Conservation (phyloP, 23 tunicate species). For the Trididemnum nubilum region DNA sequence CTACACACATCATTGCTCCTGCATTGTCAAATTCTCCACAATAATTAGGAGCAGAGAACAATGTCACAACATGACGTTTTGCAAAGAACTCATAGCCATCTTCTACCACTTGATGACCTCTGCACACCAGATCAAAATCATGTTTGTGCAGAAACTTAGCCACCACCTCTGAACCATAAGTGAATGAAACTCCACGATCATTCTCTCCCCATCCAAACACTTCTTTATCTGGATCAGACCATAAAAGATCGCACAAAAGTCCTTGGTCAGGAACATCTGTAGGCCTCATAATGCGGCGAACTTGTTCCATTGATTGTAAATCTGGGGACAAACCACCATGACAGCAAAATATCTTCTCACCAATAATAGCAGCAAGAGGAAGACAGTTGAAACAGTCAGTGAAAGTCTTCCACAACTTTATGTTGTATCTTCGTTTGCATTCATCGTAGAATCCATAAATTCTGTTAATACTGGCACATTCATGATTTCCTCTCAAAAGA, state of each 20-base stretch:
- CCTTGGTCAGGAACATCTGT: constrained; percentile 99
- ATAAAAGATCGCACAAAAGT: constrained; percentile 90
- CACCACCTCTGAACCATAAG: constrained; percentile 98
- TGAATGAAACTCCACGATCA: constrained; percentile 97
- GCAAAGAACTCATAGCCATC: constrained; percentile 99
- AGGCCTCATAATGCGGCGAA: constrained; percentile 98
- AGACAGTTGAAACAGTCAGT: too few species aligned
- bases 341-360: constrained; percentile 97
- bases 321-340: constrained; percentile 99
- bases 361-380: constrained; percentile 98
- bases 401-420: constrained; percentile 98
- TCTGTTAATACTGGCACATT: too few species aligned
- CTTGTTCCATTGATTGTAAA: constrained; percentile 98
- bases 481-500: constrained; percentile 87
- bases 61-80: constrained; percentile 95
- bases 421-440: constrained; percentile 96
- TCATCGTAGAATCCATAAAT: constrained; percentile 99
- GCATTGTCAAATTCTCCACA: too few species aligned
- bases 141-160: constrained; percentile 98
- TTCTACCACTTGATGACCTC: constrained; percentile 99
- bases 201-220: constrained; percentile 99
- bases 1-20: constrained; percentile 95
- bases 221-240: constrained; percentile 99
- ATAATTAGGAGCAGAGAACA: too few species aligned
- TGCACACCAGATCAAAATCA: constrained; percentile 92